phyloP scores from a whole-genome alignment of 2,113 vertebrate genomes.

The Rhabdornis inornatus region DNA sequence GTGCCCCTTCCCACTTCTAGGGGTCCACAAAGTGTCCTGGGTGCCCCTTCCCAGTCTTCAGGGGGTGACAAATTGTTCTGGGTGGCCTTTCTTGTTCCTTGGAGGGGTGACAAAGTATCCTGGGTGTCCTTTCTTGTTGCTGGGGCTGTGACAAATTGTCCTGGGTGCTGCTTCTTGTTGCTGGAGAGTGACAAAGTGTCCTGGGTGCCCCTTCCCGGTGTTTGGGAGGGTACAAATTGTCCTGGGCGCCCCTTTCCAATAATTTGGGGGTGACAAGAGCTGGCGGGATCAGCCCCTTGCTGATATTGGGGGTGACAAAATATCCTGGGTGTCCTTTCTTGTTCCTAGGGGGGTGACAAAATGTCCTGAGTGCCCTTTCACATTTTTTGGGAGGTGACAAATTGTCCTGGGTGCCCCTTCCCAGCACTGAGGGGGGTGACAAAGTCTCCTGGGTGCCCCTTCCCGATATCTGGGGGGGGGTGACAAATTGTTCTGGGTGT shows the following conservation, averaged over 20 bases:
- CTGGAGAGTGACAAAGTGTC: neutral
- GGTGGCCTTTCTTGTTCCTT: too few species aligned
- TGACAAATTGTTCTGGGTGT: too few species aligned
- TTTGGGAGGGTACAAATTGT: neutral
- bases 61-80: too few species aligned
- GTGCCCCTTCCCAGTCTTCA: neutral
- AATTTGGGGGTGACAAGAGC: rapidly evolving
- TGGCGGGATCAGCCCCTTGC: too few species aligned
- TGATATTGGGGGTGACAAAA: rapidly evolving
- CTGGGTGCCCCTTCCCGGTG: rapidly evolving
- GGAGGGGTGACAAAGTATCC: too few species aligned
- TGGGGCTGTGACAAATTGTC: too few species aligned
- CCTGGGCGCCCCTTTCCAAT: too few species aligned
- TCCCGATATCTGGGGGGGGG: rapidly evolving
- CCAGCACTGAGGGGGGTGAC: too few species aligned
- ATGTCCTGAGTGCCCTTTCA: neutral
- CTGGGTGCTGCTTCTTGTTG: too few species aligned
- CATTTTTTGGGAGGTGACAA: rapidly evolving
- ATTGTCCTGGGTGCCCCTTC: neutral
- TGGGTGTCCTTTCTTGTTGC: too few species aligned
- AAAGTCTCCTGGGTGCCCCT: neutral
- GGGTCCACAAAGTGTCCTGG: neutral
- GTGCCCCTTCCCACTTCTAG: too few species aligned
- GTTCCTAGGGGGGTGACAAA: neutral
- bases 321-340: neutral